A percentile compares a stretch with the other conserved stretches of the same genome.
phyloP scores from a whole-genome alignment of 2,797 vertebrate species.

The Pitangus sulphuratus region DNA sequence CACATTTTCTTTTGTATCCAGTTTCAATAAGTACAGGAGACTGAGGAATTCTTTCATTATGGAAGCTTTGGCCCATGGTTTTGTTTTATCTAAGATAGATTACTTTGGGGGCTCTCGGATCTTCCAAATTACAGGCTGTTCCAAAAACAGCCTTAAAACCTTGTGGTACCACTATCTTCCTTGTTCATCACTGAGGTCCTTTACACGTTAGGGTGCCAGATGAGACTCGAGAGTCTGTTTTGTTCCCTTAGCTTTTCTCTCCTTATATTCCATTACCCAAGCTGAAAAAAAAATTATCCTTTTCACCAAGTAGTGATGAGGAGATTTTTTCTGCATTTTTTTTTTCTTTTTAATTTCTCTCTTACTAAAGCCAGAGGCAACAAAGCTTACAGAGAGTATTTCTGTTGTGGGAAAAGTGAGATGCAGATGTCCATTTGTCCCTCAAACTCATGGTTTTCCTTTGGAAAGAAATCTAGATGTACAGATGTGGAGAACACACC shows the following conservation, averaged over 20 bases:
- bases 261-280: background rate
- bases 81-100: background rate
- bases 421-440: background rate
- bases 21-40: background rate
- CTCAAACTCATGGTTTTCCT: background rate
- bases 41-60: background rate
- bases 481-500: background rate
- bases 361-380: background rate
- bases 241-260: background rate
- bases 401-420: background rate
- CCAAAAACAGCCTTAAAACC: background rate
- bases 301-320: background rate
- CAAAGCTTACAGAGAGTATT: background rate
- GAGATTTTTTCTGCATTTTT: background rate
- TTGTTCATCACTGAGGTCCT: background rate
- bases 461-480: background rate
- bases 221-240: background rate
- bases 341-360: background rate
- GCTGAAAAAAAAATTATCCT: background rate
- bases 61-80: background rate
- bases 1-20: background rate
- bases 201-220: background rate
- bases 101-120: background rate
- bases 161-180: background rate
- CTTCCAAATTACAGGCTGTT: background rate